Base-by-base conservation (phyloP, 2,888 invertebrate genomes). In the Dastarcus helophoroides region DNA sequence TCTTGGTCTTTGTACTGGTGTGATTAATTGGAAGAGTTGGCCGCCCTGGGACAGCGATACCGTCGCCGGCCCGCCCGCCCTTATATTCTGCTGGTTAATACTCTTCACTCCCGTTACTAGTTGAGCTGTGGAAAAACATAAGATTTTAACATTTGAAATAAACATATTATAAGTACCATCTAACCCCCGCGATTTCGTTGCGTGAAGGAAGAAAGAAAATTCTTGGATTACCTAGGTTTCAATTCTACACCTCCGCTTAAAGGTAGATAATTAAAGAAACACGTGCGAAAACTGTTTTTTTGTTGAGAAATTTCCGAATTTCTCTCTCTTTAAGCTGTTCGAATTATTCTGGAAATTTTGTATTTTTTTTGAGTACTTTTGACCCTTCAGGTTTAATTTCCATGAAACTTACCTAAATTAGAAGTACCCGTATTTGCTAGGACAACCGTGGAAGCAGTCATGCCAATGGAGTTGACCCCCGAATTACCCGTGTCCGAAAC, bases 41-140 rank as follows among this genome's bases (percentile, higher is more conserved):
- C 53, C 53, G 14, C 49, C 51, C 36, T 52, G 56, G 14, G 56
- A 41, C 22, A 55, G 38, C 15, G 58, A 52, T 14, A 58, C 48
- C n/a, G 54, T 50, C 16, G 54, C 47, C 12, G 56, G 49, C 14
- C 51, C 48, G 10, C 54, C 39, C 4, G 53, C 48, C 34, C 60
- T 47, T 23, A 60, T 41, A 25, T 44, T 46, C 42, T 60, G 59
- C 33, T 56, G 58, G 26, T 47, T 47, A 26, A 59, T 35, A 10
- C 66, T 72, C 58, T 77, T 78, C 54, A 77, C 73, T 37, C 76
- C 70, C 32, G 73, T 64, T 62, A 78, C 73, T 50, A 78, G 61
- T 60, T 78, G 72, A 45, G 72, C 73, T 73, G 39, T 5, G 22
- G 25, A 25, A 13, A 7, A 6, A 6, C 14, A 6, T 6, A 26